A percentile compares a stretch with the other conserved stretches of the same genome.
phyloP scores from a whole-genome alignment of 2,888 invertebrate species.

The Boloria euphrosyne region DNA sequence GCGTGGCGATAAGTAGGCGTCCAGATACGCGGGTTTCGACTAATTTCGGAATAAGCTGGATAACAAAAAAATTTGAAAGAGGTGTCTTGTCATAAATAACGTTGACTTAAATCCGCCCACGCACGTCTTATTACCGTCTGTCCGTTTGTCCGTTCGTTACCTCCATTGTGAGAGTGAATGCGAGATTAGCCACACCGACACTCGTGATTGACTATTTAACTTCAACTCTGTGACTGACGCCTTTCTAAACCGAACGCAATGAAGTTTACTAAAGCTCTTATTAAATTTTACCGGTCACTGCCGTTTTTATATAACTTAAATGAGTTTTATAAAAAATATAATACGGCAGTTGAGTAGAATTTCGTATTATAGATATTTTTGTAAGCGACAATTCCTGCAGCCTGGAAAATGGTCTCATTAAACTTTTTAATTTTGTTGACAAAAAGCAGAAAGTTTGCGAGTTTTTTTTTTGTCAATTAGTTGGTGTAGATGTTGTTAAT shows the following conservation, averaged over 20 bases:
- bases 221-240: conserved; percentile 68
- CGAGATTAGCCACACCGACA: conserved; percentile 77
- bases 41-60: conserved; percentile 31
- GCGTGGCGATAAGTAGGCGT: conserved; percentile 35
- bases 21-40: conserved; percentile 31
- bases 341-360: not conserved
- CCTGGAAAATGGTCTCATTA: conserved; percentile 15
- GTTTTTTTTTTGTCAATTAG: conserved; percentile 13
- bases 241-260: conserved; percentile 51
- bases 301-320: conserved; percentile 15
- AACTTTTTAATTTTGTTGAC: not conserved
- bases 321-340: conserved; percentile 1
- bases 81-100: conserved; percentile 76
- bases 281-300: conserved; percentile 29
- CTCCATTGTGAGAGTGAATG: conserved; percentile 77
- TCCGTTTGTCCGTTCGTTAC: conserved; percentile 80
- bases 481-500: conserved; percentile 48
- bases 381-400: not conserved
- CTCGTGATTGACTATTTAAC: conserved; percentile 81
- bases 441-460: not conserved
- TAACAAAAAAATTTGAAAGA: conserved; percentile 48
- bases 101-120: conserved; percentile 80
- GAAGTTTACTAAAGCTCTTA: conserved; percentile 26
- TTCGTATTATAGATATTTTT: not conserved
- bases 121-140: conserved; percentile 79